A percentile compares a stretch with the other conserved stretches of the same genome.
These are phyloP conservation scores for Chorisops tibialis DNA, from an alignment of 2,888 invertebrate genomes.

Conservation along the genomic window DNA sequence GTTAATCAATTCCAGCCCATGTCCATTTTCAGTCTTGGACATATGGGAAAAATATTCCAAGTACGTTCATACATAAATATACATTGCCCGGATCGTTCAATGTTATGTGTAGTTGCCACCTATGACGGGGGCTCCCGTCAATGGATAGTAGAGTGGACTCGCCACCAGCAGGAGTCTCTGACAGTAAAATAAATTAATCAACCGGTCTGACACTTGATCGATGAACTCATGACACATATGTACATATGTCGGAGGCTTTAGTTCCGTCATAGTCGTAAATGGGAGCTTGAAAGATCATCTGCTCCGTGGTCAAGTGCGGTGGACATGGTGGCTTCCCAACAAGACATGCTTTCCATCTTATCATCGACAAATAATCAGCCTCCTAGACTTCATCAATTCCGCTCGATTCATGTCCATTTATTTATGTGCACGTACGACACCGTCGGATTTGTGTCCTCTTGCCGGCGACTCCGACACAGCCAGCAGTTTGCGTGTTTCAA, in stretches of 20 bases:
- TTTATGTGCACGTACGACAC: background rate
- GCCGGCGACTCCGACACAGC: background rate
- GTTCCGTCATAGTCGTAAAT: background rate
- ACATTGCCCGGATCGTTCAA: background rate
- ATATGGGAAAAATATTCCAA: background rate
- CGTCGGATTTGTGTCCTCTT: background rate
- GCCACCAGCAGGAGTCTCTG: conserved; percentile 16
- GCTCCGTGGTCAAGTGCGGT: background rate
- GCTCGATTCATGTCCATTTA: conserved; percentile 4
- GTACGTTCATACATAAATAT: background rate
- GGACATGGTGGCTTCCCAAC: background rate
- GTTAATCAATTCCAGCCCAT: conserved; percentile 3
- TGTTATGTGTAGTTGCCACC: conserved; percentile 1
- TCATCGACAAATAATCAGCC: conserved; percentile 1
- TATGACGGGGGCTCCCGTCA: background rate
- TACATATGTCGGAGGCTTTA: background rate
- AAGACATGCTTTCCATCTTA: background rate
- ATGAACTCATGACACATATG: conserved; percentile 37
- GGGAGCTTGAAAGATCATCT: background rate
- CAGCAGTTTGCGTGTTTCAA: conserved; percentile 6
- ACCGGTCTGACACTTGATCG: conserved; percentile 37
- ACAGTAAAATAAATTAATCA: conserved; percentile 39
- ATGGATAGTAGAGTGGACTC: background rate
- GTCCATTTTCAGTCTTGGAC: background rate
- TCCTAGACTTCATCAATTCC: conserved; percentile 5